Percentiles rank a stretch among this genome's conserved stretches.
phyloP scores from a whole-genome alignment of 1,140 invertebrate species.

The Akabosia matsudoensis region DNA sequence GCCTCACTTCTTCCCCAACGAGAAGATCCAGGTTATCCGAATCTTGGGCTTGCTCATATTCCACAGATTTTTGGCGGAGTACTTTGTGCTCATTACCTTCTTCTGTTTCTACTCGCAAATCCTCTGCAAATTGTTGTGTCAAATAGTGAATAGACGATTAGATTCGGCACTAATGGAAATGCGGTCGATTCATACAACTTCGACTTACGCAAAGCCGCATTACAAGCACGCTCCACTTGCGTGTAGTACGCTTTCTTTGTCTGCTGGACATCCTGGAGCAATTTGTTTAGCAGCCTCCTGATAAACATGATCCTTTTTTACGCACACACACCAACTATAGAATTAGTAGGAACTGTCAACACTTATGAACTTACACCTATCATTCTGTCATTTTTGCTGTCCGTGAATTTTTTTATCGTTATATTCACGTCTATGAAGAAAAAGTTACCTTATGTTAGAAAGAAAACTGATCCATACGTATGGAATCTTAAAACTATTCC shows the following conservation, averaged over 20 bases:
- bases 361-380: too few relatives aligned
- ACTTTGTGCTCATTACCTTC: conserved; percentile 16
- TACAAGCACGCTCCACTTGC: conserved; percentile 92
- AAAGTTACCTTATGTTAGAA: too few relatives aligned
- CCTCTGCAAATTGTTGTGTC: conserved; percentile 52
- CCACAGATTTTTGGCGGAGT: not conserved
- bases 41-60: not conserved
- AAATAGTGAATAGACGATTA: not conserved
- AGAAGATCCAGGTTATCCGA: not conserved
- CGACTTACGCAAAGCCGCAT: conserved; percentile 82
- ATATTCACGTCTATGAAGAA: too few relatives aligned
- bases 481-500: too few relatives aligned
- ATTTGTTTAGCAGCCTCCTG: not conserved
- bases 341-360: too few relatives aligned
- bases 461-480: not conserved
- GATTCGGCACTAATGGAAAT: not conserved
- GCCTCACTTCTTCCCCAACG: conserved; percentile 4
- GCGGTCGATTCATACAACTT: not conserved
- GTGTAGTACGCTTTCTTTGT: conserved; percentile 92
- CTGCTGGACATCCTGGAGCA: conserved; percentile 79
- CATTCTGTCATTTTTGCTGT: too few relatives aligned
- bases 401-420: too few relatives aligned
- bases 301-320: conserved; percentile 5
- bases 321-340: too few relatives aligned
- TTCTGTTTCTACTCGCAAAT: conserved; percentile 42